phyloP scores from a whole-genome alignment of 1,140 invertebrate species.

The Holotrichia oblita region DNA sequence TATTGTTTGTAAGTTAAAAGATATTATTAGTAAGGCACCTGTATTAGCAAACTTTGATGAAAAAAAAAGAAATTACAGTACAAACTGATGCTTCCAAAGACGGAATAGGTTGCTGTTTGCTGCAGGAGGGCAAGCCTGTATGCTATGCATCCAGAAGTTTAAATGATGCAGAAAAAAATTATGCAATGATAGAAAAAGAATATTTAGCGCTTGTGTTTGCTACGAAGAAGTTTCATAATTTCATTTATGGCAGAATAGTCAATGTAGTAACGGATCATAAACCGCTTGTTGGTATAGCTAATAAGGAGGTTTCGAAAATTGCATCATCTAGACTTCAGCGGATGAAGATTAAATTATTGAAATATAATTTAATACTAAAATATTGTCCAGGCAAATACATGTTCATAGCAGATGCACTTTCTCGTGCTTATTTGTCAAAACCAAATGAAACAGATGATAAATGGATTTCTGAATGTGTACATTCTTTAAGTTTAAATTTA shows the following conservation, averaged over 20 bases:
- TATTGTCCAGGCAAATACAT: too few species aligned
- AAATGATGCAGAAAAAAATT: slow-evolving; percentile 54
- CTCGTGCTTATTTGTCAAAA: too few species aligned
- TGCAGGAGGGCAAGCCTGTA: slow-evolving; percentile 57
- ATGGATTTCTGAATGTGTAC: too few species aligned
- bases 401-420: too few species aligned
- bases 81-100: slow-evolving; percentile 56
- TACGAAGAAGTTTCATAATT: slow-evolving; percentile 58
- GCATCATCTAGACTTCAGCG: too few species aligned
- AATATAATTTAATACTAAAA: too few species aligned
- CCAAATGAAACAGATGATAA: too few species aligned
- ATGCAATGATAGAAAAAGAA: slow-evolving; percentile 63
- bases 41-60: slow-evolving; percentile 53
- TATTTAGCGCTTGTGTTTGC: slow-evolving; percentile 59
- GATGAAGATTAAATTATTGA: too few species aligned
- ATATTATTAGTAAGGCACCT: slow-evolving; percentile 50
- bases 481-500: too few species aligned
- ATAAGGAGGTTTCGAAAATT: slow-evolving; percentile 52
- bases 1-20: slow-evolving; percentile 50
- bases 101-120: slow-evolving; percentile 54
- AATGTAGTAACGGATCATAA: slow-evolving; percentile 61
- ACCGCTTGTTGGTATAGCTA: slow-evolving; percentile 50
- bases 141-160: slow-evolving; percentile 58
- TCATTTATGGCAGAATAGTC: slow-evolving; percentile 56
- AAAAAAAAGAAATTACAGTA: slow-evolving; percentile 47